A percentile compares a stretch with the other conserved stretches of the same genome.
Evolutionary conservation across 2,888 invertebrate genomes (phyloP).

Genomic region (Halictus ligatus): DNA sequence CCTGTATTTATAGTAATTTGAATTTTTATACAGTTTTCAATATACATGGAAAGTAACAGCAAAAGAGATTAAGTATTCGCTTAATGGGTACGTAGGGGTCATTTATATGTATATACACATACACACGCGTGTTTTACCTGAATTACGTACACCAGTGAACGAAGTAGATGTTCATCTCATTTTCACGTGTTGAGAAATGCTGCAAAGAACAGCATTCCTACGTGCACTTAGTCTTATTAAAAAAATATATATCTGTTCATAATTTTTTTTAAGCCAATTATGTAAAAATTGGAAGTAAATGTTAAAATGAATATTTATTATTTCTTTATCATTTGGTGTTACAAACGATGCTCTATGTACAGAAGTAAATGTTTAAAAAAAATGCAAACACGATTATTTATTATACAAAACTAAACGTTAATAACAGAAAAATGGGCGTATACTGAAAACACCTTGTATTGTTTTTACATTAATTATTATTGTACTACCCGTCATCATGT

Average conservation of each 20-base stretch:
- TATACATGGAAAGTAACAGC: constrained; percentile 39
- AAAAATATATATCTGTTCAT: not conserved
- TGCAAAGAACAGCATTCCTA: not conserved
- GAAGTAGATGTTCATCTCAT: not conserved
- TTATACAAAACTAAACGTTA: not conserved
- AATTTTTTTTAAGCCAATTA: not conserved
- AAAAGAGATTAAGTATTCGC: constrained; percentile 17
- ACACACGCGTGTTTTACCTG: constrained; percentile 17
- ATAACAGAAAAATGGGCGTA: not conserved
- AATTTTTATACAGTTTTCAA: constrained; percentile 40
- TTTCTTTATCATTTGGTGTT: not conserved
- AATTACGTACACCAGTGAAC: constrained; percentile 19
- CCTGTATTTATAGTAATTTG: constrained; percentile 55
- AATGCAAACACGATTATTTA: not conserved
- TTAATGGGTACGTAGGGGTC: constrained; percentile 29
- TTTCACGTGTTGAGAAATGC: not conserved
- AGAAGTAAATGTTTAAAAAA: not conserved
- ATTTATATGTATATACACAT: constrained; percentile 42
- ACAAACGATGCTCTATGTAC: not conserved
- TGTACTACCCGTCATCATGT: not conserved
- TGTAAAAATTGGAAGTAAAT: not conserved
- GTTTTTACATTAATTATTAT: not conserved
- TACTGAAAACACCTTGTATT: not conserved
- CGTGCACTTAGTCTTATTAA: not conserved
- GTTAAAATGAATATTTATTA: not conserved